phyloP scores from a whole-genome alignment of 2,888 invertebrate species.

The Drosophila falleni region DNA sequence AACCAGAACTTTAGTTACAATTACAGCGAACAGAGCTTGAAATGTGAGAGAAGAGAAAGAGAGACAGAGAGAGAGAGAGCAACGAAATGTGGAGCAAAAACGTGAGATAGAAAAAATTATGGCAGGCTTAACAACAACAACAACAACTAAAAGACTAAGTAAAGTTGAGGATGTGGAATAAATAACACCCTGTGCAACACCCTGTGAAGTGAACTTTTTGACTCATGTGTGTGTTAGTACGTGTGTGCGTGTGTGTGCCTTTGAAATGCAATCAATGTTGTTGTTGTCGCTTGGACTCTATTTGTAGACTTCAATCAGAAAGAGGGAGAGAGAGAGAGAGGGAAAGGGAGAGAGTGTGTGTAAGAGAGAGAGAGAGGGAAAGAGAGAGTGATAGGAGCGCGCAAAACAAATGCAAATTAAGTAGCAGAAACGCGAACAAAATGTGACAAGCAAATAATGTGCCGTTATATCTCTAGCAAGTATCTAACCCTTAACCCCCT shows the following conservation, averaged over 20 bases:
- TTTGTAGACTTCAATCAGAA: constrained; percentile 63
- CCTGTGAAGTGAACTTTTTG: constrained; percentile 5
- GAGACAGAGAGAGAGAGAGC: constrained; percentile 3
- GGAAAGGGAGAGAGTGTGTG: background rate
- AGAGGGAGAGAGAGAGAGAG: background rate
- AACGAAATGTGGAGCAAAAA: constrained; percentile 40
- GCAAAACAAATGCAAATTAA: constrained; percentile 57
- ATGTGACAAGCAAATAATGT: constrained; percentile 49
- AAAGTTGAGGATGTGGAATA: background rate
- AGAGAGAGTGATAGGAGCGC: background rate
- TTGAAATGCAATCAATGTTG: constrained; percentile 33
- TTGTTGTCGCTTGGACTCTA: constrained; percentile 22
- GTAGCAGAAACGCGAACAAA: constrained; percentile 21
- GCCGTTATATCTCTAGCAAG: constrained; percentile 39
- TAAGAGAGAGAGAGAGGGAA: background rate
- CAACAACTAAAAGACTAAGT: background rate
- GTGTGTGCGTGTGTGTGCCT: constrained; percentile 8
- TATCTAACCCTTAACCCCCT: constrained; percentile 6
- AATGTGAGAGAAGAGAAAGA: constrained; percentile 9
- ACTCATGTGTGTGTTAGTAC: constrained; percentile 11
- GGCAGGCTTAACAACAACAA: constrained; percentile 9
- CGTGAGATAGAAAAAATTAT: constrained; percentile 46
- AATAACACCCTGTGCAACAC: background rate
- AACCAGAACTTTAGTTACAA: constrained; percentile 40
- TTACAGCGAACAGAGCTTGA: constrained; percentile 31